Percentiles rank a stretch among this genome's conserved stretches.
phyloP scores from a whole-genome alignment of 2,888 invertebrate genomes.

The Silvanus unidentatus region DNA sequence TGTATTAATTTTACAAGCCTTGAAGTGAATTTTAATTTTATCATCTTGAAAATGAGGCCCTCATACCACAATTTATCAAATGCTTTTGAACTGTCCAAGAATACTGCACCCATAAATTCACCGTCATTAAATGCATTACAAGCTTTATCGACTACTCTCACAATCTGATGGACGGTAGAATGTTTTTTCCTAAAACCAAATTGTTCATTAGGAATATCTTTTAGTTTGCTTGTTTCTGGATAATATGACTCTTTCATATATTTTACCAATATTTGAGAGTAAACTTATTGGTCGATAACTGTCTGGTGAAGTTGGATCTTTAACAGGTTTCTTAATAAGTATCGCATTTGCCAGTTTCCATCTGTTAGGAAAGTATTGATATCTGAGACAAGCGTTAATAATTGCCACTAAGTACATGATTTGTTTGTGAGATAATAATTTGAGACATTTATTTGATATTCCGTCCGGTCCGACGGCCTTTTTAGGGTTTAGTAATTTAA shows the following conservation, averaged over 20 bases:
- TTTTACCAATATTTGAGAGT: constrained; percentile 1
- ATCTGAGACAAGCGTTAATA: background rate
- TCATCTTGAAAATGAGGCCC: constrained; percentile 9
- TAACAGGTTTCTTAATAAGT: background rate
- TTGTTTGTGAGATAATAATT: no score
- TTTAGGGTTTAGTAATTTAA: no score
- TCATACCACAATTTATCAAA: constrained; percentile 15
- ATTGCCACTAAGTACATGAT: no score
- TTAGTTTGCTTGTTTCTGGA: constrained; percentile 1
- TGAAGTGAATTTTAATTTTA: background rate
- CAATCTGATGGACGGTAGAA: constrained; percentile 9
- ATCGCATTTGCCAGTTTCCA: constrained; percentile 2
- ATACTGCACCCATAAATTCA: constrained; percentile 5
- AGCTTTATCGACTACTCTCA: constrained; percentile 8
- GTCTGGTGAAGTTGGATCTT: background rate
- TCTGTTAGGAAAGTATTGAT: background rate
- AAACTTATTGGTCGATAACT: constrained; percentile 9
- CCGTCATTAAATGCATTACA: constrained; percentile 3
- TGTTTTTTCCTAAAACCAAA: constrained; percentile 12
- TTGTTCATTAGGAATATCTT: constrained; percentile 11
- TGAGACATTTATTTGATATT: no score
- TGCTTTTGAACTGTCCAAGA: constrained; percentile 11
- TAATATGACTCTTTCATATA: constrained; percentile 4
- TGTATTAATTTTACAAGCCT: background rate
- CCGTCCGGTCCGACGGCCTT: no score